Conservation (phyloP, 1,140 invertebrate genomes). For the Pseudomyrmex cubaensis region DNA sequence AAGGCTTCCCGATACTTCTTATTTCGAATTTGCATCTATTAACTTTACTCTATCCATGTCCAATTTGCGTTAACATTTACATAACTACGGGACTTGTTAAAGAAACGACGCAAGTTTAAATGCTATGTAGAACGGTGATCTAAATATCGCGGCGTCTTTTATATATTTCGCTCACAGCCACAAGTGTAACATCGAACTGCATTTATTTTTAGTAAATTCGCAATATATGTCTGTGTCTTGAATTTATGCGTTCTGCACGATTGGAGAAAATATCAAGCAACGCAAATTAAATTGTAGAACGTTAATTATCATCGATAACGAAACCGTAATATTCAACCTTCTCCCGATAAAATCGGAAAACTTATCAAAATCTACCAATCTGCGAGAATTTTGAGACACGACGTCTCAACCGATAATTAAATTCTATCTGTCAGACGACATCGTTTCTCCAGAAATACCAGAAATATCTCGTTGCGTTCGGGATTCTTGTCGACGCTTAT, state of each 20-base stretch:
- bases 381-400: constrained; percentile 17
- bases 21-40: constrained; percentile 52
- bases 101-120: constrained; percentile 24
- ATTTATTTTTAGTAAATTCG: background rate
- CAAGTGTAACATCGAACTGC: no score
- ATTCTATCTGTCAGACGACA: constrained; percentile 23
- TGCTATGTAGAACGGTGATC: background rate
- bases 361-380: constrained; percentile 30
- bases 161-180: background rate
- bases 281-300: background rate
- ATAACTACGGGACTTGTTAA: constrained; percentile 12
- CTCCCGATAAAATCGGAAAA: background rate
- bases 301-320: background rate
- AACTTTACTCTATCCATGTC: constrained; percentile 29
- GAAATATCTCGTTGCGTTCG: constrained; percentile 43
- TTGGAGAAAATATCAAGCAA: no score
- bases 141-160: constrained; percentile 1
- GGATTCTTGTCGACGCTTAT: constrained; percentile 57
- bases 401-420: constrained; percentile 36
- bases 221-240: no score
- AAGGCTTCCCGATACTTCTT: constrained; percentile 34
- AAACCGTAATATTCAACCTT: background rate
- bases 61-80: constrained; percentile 47
- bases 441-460: constrained; percentile 17
- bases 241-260: no score